Percentiles rank a stretch among this genome's conserved stretches.
These are phyloP conservation scores for Eristalis arbustorum DNA, from an alignment of 2,888 invertebrate genomes.

Conservation along the genomic window DNA sequence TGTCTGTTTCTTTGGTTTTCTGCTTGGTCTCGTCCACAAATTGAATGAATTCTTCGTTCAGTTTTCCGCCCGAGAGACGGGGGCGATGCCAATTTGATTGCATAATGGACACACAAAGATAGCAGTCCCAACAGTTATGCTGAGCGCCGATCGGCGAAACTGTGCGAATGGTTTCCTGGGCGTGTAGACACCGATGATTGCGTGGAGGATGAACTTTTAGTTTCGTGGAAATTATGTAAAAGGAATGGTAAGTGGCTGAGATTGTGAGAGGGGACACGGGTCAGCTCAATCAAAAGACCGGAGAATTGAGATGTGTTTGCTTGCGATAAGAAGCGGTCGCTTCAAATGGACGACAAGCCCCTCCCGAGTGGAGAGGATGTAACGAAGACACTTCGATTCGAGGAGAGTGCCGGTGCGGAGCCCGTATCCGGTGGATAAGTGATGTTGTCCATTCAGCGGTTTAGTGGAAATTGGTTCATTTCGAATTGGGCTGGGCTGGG, in stretches of 20 bases:
- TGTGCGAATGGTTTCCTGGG: conserved; percentile 6
- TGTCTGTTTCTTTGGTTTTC: conserved; percentile 42
- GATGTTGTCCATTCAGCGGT: no score
- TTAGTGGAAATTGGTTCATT: no score
- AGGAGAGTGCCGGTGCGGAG: no score
- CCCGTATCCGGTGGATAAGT: no score
- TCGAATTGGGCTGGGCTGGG: no score
- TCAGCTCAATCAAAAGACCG: neutral
- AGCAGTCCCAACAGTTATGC: conserved; percentile 21
- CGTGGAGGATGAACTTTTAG: conserved; percentile 53
- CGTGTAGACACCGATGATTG: neutral
- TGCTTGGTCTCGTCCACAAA: conserved; percentile 64
- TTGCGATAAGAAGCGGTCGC: neutral
- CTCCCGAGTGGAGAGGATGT: neutral
- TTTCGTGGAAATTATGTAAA: conserved; percentile 53
- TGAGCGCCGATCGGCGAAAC: conserved; percentile 40
- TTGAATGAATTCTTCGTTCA: conserved; percentile 50
- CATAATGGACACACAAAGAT: conserved; percentile 43
- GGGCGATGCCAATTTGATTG: conserved; percentile 39
- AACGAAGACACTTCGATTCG: no score
- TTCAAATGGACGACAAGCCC: neutral
- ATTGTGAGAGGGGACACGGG: conserved; percentile 1
- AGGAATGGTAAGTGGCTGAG: conserved; percentile 8
- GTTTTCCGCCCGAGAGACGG: neutral
- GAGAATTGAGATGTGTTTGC: neutral